Evolutionary conservation across 1,140 invertebrate species (phyloP), one percentile per base, ranked within the genome.

Genomic region (Apis dorsata): DNA sequence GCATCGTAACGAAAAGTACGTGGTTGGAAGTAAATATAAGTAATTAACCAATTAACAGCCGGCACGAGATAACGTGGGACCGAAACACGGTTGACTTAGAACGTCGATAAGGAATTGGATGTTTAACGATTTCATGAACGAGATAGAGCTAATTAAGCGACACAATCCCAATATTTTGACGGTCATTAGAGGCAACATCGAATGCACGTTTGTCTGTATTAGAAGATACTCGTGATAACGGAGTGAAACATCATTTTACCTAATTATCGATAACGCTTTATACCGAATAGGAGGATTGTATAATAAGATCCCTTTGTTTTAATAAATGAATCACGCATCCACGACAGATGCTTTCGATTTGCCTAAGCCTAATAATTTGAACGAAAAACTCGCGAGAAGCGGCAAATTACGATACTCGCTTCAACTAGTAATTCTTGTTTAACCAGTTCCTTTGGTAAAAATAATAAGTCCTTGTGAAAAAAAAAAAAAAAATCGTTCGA

Each of bases 101-200:
- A 84, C 85, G 85, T 85, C 84, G 90, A 90, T 90, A 90, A 90
- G 89, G 72, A 86, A 83, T 88, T 86, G 71, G 70, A 69, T 70
- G 82, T 86, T 91, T 90, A 86, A 90, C 89, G 89, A 91, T 92
- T 91, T 91, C 90, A 90, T 90, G 90, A 89, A 91, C 65, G 88
- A 90, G 90, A 90, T 90, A 84, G 82, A 83, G 84, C 89, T 92
- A 93, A 93, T 93, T 90, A 92, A 92, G 91, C 85, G 91, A 93
- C 91, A 92, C 88, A 91, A 85, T 89, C 82, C 84, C 21, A 82
- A 79, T 85, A 65, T 88, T 84, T 66, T 83, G 70, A 81, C 68
- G 82, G 80, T 62, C 88, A 79, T 89, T 91, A 88, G 89, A 85
- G 86, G 81, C 76, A 90, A 88, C 88, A 88, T 91, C 90, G 89